phyloP scores from a whole-genome alignment of 1,140 invertebrate species.

The Oppia nitens region DNA sequence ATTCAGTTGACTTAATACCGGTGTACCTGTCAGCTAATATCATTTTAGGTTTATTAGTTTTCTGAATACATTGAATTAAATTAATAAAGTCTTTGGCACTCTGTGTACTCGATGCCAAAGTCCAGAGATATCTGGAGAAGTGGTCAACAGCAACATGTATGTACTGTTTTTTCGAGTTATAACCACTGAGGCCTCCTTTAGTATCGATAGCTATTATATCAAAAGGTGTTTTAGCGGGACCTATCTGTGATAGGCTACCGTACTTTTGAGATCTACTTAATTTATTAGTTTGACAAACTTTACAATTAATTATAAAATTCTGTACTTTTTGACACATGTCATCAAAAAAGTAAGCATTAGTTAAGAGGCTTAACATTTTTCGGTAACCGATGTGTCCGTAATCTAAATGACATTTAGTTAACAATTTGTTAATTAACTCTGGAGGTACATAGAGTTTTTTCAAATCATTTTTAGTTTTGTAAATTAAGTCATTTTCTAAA shows the following conservation, averaged over 20 bases:
- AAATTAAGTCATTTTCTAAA: not conserved
- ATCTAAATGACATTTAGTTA: constrained; percentile 4
- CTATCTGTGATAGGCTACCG: not conserved
- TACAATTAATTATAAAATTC: not conserved
- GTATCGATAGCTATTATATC: constrained; percentile 17
- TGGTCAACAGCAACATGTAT: constrained; percentile 9
- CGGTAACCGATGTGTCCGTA: constrained; percentile 9
- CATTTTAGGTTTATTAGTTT: not conserved
- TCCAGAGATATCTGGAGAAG: constrained; percentile 8
- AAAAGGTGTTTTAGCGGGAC: constrained; percentile 10
- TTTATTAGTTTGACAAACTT: constrained; percentile 9
- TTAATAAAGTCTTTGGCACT: constrained; percentile 12
- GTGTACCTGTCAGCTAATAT: constrained; percentile 9
- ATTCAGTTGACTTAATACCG: not conserved
- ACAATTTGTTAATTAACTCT: not conserved
- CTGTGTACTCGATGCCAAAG: not conserved
- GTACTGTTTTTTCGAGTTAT: constrained; percentile 13
- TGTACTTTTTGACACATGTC: not conserved
- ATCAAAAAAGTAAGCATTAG: not conserved
- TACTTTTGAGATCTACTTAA: not conserved
- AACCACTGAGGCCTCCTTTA: constrained; percentile 6
- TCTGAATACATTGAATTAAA: not conserved
- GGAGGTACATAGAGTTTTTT: constrained; percentile 1
- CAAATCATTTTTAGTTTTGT: not conserved
- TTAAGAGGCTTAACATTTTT: not conserved